Evolutionary conservation across 1,140 invertebrate genomes (phyloP).

Genomic region (Drosophila nigromelanica): DNA sequence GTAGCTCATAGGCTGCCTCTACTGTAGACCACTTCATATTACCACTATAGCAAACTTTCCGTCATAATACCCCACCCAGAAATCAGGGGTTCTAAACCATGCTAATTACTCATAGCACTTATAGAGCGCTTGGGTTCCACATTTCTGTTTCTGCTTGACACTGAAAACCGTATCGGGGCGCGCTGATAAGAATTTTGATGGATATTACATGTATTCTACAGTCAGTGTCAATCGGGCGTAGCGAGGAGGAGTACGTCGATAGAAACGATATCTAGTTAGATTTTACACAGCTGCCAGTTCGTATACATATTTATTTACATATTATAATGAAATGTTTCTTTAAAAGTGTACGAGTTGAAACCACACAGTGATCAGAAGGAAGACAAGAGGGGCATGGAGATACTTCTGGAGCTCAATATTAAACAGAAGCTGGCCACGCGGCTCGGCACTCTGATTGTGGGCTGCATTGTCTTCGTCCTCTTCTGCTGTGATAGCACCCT

Average conservation of each 20-base stretch:
- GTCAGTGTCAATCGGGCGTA: slow-evolving; percentile 6
- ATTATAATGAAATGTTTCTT: slow-evolving; percentile 36
- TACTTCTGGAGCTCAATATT: slow-evolving; percentile 71
- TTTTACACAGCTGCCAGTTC: slow-evolving; percentile 8
- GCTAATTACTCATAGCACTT: slow-evolving; percentile 25
- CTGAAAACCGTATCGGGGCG: slow-evolving; percentile 23
- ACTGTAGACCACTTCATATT: not conserved
- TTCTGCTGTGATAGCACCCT: slow-evolving; percentile 53
- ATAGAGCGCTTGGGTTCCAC: slow-evolving; percentile 26
- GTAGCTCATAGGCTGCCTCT: not conserved
- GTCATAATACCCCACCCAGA: slow-evolving; percentile 11
- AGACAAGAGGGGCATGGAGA: slow-evolving; percentile 61
- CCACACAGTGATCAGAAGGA: slow-evolving; percentile 36
- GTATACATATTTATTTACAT: slow-evolving; percentile 5
- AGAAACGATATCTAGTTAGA: slow-evolving; percentile 33
- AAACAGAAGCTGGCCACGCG: slow-evolving; percentile 71
- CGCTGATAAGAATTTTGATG: slow-evolving; percentile 19
- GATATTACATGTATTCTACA: not conserved
- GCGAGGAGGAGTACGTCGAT: not conserved
- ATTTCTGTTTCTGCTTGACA: slow-evolving; percentile 25
- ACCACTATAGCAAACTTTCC: too few species aligned
- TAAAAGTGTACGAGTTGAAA: slow-evolving; percentile 52
- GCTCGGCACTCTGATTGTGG: slow-evolving; percentile 51
- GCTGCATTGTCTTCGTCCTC: slow-evolving; percentile 46
- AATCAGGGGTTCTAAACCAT: slow-evolving; percentile 6